Evolutionary conservation across 2,888 invertebrate species (phyloP).

Genomic region (Rhagonycha lutea): DNA sequence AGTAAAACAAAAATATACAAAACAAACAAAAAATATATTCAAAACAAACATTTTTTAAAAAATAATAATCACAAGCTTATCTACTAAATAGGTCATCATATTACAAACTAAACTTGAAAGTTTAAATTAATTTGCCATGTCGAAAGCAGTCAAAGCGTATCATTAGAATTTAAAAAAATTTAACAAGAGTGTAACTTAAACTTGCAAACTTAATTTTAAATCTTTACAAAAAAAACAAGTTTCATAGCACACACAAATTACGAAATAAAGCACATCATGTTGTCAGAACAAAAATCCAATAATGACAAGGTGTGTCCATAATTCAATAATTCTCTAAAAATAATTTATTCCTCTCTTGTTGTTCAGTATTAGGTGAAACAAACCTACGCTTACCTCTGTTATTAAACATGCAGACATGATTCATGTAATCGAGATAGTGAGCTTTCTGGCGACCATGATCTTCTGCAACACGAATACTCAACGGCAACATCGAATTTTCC

Average conservation of each 20-base stretch:
- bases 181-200: background rate
- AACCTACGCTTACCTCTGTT: conserved; percentile 45
- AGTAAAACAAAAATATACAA: conserved; percentile 5
- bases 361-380: conserved; percentile 4
- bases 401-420: conserved; percentile 43
- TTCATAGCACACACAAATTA: background rate
- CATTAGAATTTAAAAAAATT: background rate
- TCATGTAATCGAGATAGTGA: conserved; percentile 54
- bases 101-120: background rate
- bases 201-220: background rate
- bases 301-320: background rate
- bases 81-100: background rate
- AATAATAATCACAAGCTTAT: background rate
- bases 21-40: background rate
- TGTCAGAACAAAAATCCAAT: background rate
- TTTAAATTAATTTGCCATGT: background rate
- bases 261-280: background rate
- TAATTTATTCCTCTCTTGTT: conserved; percentile 11
- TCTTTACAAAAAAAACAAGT: background rate
- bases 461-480: conserved; percentile 78
- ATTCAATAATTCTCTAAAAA: conserved; percentile 17
- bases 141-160: background rate
- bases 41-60: background rate
- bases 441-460: conserved; percentile 85
- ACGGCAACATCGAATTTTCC: conserved; percentile 80